Conservation (phyloP, 2,797 vertebrate genomes). For the Ambastaia sidthimunki region DNA sequence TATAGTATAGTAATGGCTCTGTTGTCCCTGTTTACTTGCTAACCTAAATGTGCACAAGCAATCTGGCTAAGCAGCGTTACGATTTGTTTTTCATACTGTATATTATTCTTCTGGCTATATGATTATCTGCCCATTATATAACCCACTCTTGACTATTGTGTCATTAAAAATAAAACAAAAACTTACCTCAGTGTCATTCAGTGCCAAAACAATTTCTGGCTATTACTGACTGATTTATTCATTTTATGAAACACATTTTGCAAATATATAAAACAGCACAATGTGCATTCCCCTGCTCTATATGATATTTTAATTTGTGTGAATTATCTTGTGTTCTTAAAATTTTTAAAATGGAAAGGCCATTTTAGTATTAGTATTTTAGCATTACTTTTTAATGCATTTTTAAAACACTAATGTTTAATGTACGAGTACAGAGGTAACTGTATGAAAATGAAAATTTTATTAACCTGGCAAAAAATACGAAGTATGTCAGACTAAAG, state of each 20-base stretch:
- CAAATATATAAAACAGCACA: neutral
- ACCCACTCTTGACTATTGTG: neutral
- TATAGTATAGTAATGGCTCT: neutral
- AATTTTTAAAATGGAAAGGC: neutral
- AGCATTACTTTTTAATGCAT: no score
- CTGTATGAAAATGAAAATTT: slow-evolving; percentile 16
- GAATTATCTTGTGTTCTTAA: neutral
- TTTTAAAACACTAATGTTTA: neutral
- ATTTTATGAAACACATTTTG: neutral
- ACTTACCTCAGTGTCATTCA: neutral
- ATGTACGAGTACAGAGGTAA: neutral
- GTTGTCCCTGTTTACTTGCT: neutral
- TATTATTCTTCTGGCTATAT: neutral
- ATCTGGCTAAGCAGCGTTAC: neutral
- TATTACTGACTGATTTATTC: neutral
- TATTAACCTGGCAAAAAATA: slow-evolving; percentile 16
- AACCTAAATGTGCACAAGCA: neutral
- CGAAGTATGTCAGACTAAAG: slow-evolving; percentile 22
- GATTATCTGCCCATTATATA: neutral
- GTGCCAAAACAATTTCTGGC: neutral
- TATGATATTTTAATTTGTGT: neutral
- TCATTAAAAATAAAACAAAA: neutral
- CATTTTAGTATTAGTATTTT: neutral
- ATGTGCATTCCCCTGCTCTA: neutral
- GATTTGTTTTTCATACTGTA: neutral